Evolutionary conservation across 2,113 vertebrate species (phyloP).

Genomic region (Entosphenus tridentatus): DNA sequence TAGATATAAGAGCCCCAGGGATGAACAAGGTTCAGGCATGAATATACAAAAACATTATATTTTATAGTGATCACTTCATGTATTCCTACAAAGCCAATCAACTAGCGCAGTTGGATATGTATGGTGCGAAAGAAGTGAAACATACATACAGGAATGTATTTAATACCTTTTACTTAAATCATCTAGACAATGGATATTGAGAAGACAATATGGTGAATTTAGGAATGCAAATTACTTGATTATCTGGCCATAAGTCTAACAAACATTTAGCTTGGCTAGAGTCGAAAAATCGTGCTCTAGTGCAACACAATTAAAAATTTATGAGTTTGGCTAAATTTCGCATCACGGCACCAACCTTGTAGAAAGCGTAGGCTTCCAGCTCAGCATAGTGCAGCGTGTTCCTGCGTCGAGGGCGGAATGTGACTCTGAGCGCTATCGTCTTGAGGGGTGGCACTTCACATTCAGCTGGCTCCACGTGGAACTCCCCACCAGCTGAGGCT

Average conservation of each 20-base stretch:
- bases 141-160: no score
- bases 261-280: background rate
- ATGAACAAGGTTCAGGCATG: background rate
- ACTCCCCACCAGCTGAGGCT: slow-evolving; percentile 19
- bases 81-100: background rate
- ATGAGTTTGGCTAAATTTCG: no score
- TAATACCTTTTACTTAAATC: background rate
- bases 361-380: slow-evolving; percentile 55
- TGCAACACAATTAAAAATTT: no score
- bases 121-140: no score
- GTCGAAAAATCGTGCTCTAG: no score
- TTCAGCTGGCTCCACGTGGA: slow-evolving; percentile 31
- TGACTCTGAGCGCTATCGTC: slow-evolving; percentile 34
- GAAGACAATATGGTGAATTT: background rate
- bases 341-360: slow-evolving; percentile 27
- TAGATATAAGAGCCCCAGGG: slow-evolving; percentile 3
- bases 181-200: background rate
- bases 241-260: background rate
- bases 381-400: slow-evolving; percentile 37
- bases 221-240: background rate
- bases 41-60: background rate
- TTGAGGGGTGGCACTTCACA: slow-evolving; percentile 45
- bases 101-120: background rate
- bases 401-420: slow-evolving; percentile 31
- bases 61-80: background rate